These are phyloP conservation scores for Drosophila melanica DNA, from an alignment of 1,140 invertebrate genomes.

Conservation along the genomic window DNA sequence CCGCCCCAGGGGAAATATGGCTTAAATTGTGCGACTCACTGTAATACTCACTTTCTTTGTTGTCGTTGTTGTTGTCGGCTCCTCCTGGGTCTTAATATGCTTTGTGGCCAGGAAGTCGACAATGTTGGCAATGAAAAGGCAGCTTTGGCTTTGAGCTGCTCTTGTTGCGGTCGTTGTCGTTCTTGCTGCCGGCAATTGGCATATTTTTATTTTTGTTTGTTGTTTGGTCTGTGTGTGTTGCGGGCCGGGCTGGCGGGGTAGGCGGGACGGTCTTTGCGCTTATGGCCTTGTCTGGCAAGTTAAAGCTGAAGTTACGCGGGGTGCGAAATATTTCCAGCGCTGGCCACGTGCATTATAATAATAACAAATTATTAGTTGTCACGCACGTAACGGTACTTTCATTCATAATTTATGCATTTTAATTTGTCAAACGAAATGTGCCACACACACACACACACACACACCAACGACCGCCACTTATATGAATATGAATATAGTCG, in stretches of 20 bases:
- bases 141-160: constrained; percentile 39
- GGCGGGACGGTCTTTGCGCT: background rate
- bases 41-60: constrained; percentile 31
- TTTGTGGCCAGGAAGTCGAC: constrained; percentile 50
- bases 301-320: constrained; percentile 31
- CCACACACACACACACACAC: constrained; percentile 15
- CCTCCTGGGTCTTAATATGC: constrained; percentile 28
- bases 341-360: constrained; percentile 78
- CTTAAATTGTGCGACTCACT: constrained; percentile 51
- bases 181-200: constrained; percentile 46
- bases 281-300: constrained; percentile 36
- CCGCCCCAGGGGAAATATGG: constrained; percentile 43
- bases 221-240: background rate
- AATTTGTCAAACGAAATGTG: constrained; percentile 73
- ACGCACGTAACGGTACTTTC: constrained; percentile 82
- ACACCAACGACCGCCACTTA: background rate
- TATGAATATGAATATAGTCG: constrained; percentile 26
- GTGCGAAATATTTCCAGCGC: constrained; percentile 34
- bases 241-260: too few species aligned
- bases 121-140: constrained; percentile 54
- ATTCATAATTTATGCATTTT: constrained; percentile 83
- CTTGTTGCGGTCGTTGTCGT: constrained; percentile 7
- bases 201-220: constrained; percentile 32
- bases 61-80: constrained; percentile 12
- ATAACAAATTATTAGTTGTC: constrained; percentile 82